These are phyloP conservation scores for Isichthys henryi DNA, from an alignment of 2,113 vertebrate species.

Conservation along the genomic window DNA sequence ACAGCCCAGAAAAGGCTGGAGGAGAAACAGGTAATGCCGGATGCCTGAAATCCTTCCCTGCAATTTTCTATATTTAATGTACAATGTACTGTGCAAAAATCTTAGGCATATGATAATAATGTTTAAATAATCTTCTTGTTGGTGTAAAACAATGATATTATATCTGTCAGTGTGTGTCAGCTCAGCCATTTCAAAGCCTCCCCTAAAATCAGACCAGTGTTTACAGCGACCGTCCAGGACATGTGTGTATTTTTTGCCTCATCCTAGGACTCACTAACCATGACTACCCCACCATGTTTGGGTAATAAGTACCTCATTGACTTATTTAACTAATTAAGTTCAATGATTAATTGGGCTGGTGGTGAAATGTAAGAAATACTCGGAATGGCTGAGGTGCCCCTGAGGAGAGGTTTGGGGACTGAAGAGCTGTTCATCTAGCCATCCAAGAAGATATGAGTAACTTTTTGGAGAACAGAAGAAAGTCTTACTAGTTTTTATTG, in stretches of 20 bases:
- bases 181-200: background rate
- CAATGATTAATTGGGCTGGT: too few relatives aligned
- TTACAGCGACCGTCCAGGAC: background rate
- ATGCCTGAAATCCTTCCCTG: background rate
- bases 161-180: background rate
- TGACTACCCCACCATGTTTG: background rate
- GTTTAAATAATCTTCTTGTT: background rate
- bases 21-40: constrained; percentile 69
- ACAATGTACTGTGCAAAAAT: background rate
- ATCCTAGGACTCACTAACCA: too few relatives aligned
- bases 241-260: background rate
- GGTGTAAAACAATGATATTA: background rate
- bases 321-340: too few relatives aligned
- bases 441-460: too few relatives aligned
- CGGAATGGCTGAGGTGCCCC: too few relatives aligned
- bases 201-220: background rate
- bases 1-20: constrained; percentile 74
- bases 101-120: background rate
- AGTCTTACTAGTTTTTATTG: too few relatives aligned
- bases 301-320: background rate
- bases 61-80: background rate
- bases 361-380: too few relatives aligned
- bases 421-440: too few relatives aligned
- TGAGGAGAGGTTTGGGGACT: too few relatives aligned
- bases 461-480: too few relatives aligned